These are phyloP conservation scores for Perccottus glenii DNA, from an alignment of 2,113 vertebrate species.

Conservation along the genomic window DNA sequence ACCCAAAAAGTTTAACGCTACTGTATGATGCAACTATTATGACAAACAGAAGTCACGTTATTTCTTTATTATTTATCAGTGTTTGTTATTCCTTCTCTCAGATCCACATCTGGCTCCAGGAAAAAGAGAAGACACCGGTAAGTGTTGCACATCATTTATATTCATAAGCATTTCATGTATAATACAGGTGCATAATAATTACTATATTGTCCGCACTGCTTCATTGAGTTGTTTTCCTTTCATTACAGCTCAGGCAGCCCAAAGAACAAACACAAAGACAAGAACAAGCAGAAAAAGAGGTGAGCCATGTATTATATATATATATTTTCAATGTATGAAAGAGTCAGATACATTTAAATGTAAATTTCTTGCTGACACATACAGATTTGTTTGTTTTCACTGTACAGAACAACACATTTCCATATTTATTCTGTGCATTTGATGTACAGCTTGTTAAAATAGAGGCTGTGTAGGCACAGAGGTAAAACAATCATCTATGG, in stretches of 20 bases:
- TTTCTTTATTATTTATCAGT: background rate
- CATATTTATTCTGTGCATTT: background rate
- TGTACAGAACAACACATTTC: background rate
- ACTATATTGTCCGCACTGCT: slow-evolving; percentile 8
- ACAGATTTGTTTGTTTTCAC: background rate
- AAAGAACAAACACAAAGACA: slow-evolving; percentile 96
- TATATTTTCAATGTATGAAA: background rate
- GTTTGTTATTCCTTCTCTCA: slow-evolving; percentile 53
- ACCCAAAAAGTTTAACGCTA: too few relatives aligned
- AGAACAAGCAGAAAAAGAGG: slow-evolving; percentile 95
- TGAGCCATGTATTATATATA: slow-evolving; percentile 63
- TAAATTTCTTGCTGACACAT: background rate
- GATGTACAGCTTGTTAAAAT: background rate
- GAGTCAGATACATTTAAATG: slow-evolving; percentile 9
- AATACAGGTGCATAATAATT: slow-evolving; percentile 8
- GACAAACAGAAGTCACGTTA: background rate
- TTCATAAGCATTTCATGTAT: background rate
- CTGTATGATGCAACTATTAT: too few relatives aligned
- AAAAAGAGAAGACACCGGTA: slow-evolving; percentile 96
- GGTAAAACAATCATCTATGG: slow-evolving; percentile 25
- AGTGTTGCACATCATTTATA: slow-evolving; percentile 45
- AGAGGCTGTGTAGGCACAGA: slow-evolving; percentile 1
- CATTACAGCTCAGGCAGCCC: slow-evolving; percentile 88
- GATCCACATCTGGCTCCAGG: slow-evolving; percentile 90
- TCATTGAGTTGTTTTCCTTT: slow-evolving; percentile 13